Conservation (phyloP, 64 coral and sea anemone genomes). For the Dendrophyllia cribrosa region DNA sequence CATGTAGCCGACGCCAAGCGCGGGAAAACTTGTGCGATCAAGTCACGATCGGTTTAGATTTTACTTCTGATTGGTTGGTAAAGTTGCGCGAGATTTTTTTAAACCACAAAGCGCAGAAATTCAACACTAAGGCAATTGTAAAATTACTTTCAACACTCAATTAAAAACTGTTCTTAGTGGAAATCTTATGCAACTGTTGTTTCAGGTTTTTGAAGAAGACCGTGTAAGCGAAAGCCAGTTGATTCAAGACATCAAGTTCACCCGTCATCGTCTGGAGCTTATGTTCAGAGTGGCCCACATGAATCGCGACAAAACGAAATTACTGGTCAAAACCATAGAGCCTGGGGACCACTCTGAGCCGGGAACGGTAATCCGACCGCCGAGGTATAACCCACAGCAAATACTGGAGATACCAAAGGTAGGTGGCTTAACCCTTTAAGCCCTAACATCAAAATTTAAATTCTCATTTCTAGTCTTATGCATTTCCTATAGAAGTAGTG, state of each 20-base stretch:
- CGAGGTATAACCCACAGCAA: conserved; percentile 58
- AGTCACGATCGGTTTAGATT: too few relatives aligned
- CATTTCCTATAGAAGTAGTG: too few relatives aligned
- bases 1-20: too few relatives aligned
- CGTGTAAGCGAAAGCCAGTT: conserved; percentile 88
- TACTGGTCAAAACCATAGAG: conserved; percentile 77
- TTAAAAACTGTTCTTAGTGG: too few relatives aligned
- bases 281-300: conserved; percentile 96
- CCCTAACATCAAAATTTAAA: neutral
- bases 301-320: conserved; percentile 93
- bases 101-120: too few relatives aligned
- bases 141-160: too few relatives aligned
- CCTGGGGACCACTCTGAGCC: conserved; percentile 51
- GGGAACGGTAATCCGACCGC: conserved; percentile 48
- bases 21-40: too few relatives aligned
- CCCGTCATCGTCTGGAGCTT: conserved; percentile 87
- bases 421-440: neutral
- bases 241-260: conserved; percentile 85
- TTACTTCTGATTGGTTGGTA: too few relatives aligned
- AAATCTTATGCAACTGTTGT: neutral
- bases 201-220: conserved; percentile 62
- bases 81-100: too few relatives aligned
- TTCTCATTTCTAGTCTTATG: too few relatives aligned
- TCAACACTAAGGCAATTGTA: too few relatives aligned
- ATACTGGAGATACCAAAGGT: conserved; percentile 53